Percentiles rank a stretch among this genome's conserved stretches.
These are phyloP conservation scores for Corythornis cristatus DNA, from an alignment of 2,113 vertebrate genomes.

Conservation along the genomic window DNA sequence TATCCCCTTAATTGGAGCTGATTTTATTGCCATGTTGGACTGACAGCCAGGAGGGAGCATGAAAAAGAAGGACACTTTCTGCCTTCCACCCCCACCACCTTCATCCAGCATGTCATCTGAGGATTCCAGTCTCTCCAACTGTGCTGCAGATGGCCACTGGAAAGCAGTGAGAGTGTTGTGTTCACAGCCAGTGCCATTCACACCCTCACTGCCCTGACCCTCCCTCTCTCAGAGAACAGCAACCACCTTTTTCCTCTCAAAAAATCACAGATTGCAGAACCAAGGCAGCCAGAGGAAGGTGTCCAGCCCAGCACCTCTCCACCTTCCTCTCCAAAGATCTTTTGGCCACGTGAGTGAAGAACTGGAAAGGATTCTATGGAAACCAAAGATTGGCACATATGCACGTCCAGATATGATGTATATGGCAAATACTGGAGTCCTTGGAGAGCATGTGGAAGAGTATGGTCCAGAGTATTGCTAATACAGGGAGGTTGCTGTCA, in stretches of 20 bases:
- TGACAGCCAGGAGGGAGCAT: slow-evolving; percentile 52
- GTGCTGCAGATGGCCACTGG: background rate
- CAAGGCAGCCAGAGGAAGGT: background rate
- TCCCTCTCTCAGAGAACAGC: background rate
- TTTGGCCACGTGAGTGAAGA: background rate
- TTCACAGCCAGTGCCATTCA: slow-evolving; percentile 38
- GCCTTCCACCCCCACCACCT: background rate
- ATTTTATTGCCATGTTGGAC: slow-evolving; percentile 63
- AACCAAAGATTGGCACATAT: background rate
- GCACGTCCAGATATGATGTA: background rate
- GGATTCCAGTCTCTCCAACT: slow-evolving; percentile 17
- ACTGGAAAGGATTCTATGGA: background rate
- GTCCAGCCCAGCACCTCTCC: background rate
- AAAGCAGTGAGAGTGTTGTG: background rate
- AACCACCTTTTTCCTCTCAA: background rate
- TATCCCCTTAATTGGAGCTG: slow-evolving; percentile 63
- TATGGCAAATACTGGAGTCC: background rate
- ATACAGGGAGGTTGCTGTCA: background rate
- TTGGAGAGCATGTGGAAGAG: background rate
- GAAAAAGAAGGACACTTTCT: slow-evolving; percentile 25
- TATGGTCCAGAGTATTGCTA: background rate
- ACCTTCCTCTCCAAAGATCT: background rate
- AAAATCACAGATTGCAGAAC: background rate
- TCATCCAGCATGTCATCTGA: background rate
- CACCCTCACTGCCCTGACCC: background rate